Percentiles rank a stretch among this genome's conserved stretches.
phyloP scores from a whole-genome alignment of 2,113 vertebrate genomes.

The Percina caprodes region DNA sequence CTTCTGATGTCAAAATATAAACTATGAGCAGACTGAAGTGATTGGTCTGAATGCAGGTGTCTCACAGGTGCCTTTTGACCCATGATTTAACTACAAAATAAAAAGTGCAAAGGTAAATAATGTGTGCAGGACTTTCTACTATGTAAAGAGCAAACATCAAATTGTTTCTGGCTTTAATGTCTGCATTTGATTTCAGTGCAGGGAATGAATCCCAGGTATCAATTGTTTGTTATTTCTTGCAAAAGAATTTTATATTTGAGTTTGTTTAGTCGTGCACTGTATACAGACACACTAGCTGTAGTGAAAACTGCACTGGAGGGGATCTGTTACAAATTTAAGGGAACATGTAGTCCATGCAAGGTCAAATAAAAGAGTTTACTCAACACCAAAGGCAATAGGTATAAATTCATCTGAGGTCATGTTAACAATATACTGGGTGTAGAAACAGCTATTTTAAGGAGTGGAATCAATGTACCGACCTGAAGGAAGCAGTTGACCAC shows the following conservation, averaged over 20 bases:
- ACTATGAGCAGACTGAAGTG: neutral
- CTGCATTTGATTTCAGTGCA: slow-evolving; percentile 3
- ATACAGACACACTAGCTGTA: neutral
- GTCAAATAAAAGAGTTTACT: slow-evolving; percentile 25
- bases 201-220: neutral
- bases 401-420: slow-evolving; percentile 12
- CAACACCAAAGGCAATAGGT: neutral
- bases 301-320: slow-evolving; percentile 13
- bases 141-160: neutral
- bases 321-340: slow-evolving; percentile 5
- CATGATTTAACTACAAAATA: neutral
- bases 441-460: neutral
- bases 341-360: slow-evolving; percentile 11
- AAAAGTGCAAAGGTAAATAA: neutral
- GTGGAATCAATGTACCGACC: neutral
- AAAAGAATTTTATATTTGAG: neutral
- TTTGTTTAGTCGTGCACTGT: neutral
- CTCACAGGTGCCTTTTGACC: neutral
- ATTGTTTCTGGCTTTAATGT: neutral
- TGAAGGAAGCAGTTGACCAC: neutral
- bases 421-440: neutral
- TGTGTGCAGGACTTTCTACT: neutral
- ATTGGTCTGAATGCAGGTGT: neutral
- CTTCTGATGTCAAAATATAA: neutral
- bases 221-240: neutral